These are phyloP conservation scores for Synergus japonicus DNA, from an alignment of 2,888 invertebrate species.

Conservation along the genomic window DNA sequence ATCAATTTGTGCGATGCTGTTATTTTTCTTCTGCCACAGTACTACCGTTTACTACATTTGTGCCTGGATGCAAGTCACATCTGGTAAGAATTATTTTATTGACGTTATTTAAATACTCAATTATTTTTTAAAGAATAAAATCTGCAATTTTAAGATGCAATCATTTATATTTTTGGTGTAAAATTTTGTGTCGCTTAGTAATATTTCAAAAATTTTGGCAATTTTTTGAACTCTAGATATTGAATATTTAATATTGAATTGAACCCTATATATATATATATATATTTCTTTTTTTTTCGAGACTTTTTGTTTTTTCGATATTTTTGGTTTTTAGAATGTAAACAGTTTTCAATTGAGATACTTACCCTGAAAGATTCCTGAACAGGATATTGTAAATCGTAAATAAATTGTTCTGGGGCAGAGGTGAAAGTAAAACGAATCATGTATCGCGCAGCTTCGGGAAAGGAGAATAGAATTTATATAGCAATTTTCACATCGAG, in stretches of 20 bases:
- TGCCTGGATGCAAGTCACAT: conserved; percentile 96
- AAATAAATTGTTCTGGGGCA: neutral
- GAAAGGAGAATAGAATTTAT: neutral
- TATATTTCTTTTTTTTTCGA: no score
- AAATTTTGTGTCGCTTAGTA: neutral
- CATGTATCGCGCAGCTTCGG: neutral
- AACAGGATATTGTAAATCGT: neutral
- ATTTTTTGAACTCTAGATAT: neutral
- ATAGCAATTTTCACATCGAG: conserved; percentile 2
- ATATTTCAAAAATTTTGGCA: neutral
- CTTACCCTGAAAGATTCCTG: neutral
- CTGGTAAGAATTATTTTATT: conserved; percentile 84
- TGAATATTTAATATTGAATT: no score
- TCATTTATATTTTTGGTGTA: neutral
- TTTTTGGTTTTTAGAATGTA: no score
- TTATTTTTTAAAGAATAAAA: no score
- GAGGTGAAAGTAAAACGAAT: neutral
- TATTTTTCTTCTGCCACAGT: conserved; percentile 95
- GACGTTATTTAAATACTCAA: neutral
- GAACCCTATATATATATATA: neutral
- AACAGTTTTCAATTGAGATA: neutral
- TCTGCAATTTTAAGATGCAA: no score
- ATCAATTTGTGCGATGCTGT: conserved; percentile 91
- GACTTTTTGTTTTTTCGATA: no score
- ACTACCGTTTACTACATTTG: conserved; percentile 95